Evolutionary conservation across 2,113 vertebrate genomes (phyloP), one percentile per base, ranked within the genome.

Genomic region (Gymnocephalus cernua): DNA sequence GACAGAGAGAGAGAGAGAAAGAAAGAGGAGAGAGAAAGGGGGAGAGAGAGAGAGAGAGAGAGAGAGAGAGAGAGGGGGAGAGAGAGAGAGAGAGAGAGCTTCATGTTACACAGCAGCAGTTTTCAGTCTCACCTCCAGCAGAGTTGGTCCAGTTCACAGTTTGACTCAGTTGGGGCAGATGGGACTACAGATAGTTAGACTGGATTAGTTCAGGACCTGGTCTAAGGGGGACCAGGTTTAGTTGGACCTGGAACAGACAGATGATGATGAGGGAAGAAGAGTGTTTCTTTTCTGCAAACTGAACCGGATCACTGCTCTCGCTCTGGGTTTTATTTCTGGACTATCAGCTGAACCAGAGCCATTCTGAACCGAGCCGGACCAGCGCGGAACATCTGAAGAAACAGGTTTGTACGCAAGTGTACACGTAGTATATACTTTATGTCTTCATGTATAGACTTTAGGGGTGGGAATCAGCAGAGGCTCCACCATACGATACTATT

Each of bases 91-190:
- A 41, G 0, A 41, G 38, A 41, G 10, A 23, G 11, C 70, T 2
- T 90, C 75, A 25, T 21, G 74, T 92, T 85, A 62, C 89, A 27
- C 54, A 73, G 62, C 68, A 74, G 64, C 72, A 45, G 53, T 21
- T 67, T 21, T 67, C 66, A 65, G 66, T 32, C 48, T 77, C 74
- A 68, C 77, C 86, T 85, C 80, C 80, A 82, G 80, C 72, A 64
- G 80, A 76, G 84, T 51, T 1, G 3, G 14, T 15, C 38, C 54
- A 57, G 10, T 68, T 54, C 67, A 76, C 62, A 61, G 54, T 54
- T 63, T 21, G 32, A 23, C 35, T 32, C 48, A 4, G 23, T 6
- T 18, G 10, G 6, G 23, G 61, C 45, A 65, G 47, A 57, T 27
- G 0, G 59, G 35, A 57, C 32, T 4, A 4, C 9, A 48, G 29